These are phyloP conservation scores for Oithona nana DNA, from an alignment of 2,888 invertebrate genomes.

Conservation along the genomic window DNA sequence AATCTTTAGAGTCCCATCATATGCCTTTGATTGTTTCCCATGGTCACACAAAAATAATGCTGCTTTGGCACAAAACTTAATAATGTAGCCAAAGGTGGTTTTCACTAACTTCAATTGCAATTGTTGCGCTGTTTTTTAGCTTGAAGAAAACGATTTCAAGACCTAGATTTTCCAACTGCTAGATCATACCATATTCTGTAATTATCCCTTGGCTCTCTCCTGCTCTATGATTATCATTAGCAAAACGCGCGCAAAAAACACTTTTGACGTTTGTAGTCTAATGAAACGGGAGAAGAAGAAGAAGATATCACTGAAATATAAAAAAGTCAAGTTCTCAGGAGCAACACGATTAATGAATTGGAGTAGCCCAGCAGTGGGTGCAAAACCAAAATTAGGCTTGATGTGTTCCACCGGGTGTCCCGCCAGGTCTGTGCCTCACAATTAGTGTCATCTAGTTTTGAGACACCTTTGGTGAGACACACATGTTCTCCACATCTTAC, in stretches of 20 bases:
- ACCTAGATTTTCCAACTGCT: no score
- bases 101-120: neutral
- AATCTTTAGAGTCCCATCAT: neutral
- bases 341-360: neutral
- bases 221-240: neutral
- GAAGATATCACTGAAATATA: neutral
- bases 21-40: neutral
- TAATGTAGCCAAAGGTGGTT: neutral
- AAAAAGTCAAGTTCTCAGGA: neutral
- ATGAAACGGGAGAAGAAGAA: no score
- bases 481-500: no score
- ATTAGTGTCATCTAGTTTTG: no score
- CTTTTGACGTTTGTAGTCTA: neutral
- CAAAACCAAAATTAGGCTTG: neutral
- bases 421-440: no score
- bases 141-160: no score
- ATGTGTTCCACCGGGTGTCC: neutral
- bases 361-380: neutral
- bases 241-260: neutral
- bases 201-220: neutral
- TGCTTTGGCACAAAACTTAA: neutral
- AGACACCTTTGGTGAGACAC: no score
- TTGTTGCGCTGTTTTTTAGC: no score
- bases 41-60: neutral
- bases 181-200: neutral